phyloP scores from a whole-genome alignment of 2,797 vertebrate species.

The Ammospiza maritima region DNA sequence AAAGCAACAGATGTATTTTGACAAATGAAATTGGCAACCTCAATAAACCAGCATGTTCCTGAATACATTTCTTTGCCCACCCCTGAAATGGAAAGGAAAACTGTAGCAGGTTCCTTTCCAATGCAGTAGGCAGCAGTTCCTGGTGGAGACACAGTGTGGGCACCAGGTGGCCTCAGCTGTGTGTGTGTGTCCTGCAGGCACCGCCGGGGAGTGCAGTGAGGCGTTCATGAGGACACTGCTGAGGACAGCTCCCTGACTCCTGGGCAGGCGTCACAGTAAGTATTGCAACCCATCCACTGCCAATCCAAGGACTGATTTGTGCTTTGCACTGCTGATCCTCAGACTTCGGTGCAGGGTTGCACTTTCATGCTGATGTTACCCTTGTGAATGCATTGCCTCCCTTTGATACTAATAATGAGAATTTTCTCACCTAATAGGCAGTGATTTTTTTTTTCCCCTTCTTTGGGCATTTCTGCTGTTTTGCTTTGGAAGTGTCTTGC shows the following conservation, averaged over 20 bases:
- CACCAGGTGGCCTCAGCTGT: neutral
- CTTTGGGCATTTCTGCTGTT: neutral
- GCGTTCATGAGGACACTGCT: neutral
- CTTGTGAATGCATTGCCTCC: neutral
- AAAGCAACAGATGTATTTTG: neutral
- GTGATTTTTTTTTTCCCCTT: neutral
- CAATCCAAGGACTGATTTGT: neutral
- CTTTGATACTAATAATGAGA: neutral
- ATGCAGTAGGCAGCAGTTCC: neutral
- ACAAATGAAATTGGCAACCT: neutral
- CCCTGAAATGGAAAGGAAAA: neutral
- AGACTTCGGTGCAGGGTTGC: neutral
- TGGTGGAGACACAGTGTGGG: neutral
- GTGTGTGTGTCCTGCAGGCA: neutral
- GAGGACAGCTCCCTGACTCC: constrained; percentile 1
- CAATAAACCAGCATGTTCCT: neutral
- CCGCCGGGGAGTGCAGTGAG: neutral
- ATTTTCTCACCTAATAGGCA: neutral
- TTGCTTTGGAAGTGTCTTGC: neutral
- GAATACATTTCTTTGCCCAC: neutral
- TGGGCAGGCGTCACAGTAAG: constrained; percentile 56
- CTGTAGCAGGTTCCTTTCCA: neutral
- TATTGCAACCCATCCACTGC: neutral
- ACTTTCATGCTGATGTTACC: neutral
- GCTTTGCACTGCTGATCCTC: neutral